Base-by-base conservation (phyloP, 1,140 invertebrate genomes). In the Leguminivora glycinivorella region DNA sequence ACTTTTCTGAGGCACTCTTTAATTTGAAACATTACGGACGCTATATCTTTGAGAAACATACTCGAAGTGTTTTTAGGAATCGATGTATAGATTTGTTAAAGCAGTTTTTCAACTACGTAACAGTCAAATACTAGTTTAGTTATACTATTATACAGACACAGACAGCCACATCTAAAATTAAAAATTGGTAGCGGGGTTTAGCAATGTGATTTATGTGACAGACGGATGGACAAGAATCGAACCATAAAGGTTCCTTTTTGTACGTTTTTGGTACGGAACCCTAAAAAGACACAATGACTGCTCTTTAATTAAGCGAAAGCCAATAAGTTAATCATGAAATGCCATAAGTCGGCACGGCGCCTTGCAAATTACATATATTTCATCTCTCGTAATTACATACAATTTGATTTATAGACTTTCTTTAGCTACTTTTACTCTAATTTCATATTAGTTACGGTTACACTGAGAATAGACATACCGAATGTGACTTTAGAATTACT, bases 341-440 rank as follows among this genome's bases (percentile, higher is more conserved):
- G 25, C 56, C 56, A 60, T 60, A 60, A 60, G 25, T 60, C 56
- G 29, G n/a, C n/a, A 60, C 14, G 56, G 56, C 25, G 24, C 56
- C 25, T n/a, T 14, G 5, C 7, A 26, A 25, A 60, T 60, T 60
- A 60, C 56, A 60, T 29, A 14, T n/a, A 26, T 60, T 58, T 60
- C 56, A 25, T 29, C 56, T 60, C 56, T 9, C 24, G 56, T 60
- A 60, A 60, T 60, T 60, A 22, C 24, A 26, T 12, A 26, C 24
- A 60, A 56, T 56, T 60, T 60, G 24, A 60, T 29, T 29, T 60
- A 60, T n/a, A 25, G 25, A 29, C 56, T 60, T 60, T 60, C 56
- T 60, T 60, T 26, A 26, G 24, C 7, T 26, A 60, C 56, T 60
- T 29, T 60, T 60, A 60, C 56, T 60, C 12, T 5, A 60, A 26